Percentiles rank a stretch among this genome's conserved stretches.
phyloP scores from a whole-genome alignment of 2,797 vertebrate species.

The Myotis vivesi region DNA sequence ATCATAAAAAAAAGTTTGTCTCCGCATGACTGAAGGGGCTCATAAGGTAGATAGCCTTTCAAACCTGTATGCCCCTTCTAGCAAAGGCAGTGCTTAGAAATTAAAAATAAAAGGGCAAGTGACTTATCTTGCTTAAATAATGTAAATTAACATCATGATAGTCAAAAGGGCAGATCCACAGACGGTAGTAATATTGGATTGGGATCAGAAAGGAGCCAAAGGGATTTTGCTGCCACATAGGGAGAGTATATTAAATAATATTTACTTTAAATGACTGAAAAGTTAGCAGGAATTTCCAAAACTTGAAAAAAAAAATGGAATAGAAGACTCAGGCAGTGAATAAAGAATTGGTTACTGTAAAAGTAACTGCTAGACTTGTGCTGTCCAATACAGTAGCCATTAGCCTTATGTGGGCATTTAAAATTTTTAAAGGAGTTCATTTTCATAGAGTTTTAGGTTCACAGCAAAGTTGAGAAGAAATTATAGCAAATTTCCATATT shows the following conservation, averaged over 20 bases:
- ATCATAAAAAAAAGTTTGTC: neutral
- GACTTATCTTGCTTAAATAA: neutral
- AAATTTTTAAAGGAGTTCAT: neutral
- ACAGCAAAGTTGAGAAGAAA: neutral
- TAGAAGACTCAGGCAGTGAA: neutral
- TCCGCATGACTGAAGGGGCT: neutral
- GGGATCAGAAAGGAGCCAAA: neutral
- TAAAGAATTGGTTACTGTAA: neutral
- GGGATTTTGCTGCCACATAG: neutral
- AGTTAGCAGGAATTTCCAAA: neutral
- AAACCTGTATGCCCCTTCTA: neutral
- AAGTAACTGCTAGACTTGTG: neutral
- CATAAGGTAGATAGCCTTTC: neutral
- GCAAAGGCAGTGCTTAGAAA: neutral
- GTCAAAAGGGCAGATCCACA: neutral
- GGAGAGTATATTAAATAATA: neutral
- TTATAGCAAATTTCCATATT: neutral
- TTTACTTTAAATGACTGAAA: neutral
- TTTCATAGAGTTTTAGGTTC: neutral
- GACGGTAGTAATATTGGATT: neutral
- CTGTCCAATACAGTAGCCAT: neutral
- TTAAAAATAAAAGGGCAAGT: neutral
- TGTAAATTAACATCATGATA: neutral
- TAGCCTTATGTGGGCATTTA: neutral
- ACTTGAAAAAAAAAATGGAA: neutral